Evolutionary conservation across 2,888 invertebrate species (phyloP).

Genomic region (Plebejus anna): DNA sequence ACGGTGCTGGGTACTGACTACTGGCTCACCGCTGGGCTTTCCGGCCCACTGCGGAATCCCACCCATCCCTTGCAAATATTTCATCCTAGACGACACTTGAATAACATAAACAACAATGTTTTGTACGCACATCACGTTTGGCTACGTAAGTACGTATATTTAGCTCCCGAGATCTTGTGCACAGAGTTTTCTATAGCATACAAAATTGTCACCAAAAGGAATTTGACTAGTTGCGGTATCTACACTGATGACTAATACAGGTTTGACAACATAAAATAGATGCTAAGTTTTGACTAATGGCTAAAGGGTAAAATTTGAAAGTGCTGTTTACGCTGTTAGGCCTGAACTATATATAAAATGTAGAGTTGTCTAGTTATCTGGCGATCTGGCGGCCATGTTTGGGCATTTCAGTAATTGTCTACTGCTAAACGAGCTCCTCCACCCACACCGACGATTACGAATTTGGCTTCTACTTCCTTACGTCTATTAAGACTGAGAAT

Average conservation of each 20-base stretch:
- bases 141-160: too few relatives aligned
- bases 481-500: not conserved
- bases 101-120: not conserved
- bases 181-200: too few relatives aligned
- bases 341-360: not conserved
- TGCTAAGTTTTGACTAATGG: too few relatives aligned
- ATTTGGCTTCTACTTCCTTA: not conserved
- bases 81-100: not conserved
- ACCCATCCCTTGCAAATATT: not conserved
- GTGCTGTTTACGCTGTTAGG: not conserved
- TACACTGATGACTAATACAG: too few relatives aligned
- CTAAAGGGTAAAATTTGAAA: too few relatives aligned
- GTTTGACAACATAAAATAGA: too few relatives aligned
- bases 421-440: not conserved
- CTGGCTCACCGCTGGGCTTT: not conserved
- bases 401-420: constrained; percentile 13
- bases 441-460: not conserved
- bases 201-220: too few relatives aligned
- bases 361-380: not conserved
- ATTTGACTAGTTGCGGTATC: too few relatives aligned
- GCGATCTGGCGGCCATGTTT: not conserved
- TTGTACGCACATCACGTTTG: not conserved
- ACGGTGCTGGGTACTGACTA: not conserved
- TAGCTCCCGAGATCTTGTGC: too few relatives aligned
- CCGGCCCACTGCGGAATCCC: not conserved